Evolutionary conservation across 1,140 invertebrate genomes (phyloP), one percentile per base, ranked within the genome.

Genomic region (Bradysia coprophila): DNA sequence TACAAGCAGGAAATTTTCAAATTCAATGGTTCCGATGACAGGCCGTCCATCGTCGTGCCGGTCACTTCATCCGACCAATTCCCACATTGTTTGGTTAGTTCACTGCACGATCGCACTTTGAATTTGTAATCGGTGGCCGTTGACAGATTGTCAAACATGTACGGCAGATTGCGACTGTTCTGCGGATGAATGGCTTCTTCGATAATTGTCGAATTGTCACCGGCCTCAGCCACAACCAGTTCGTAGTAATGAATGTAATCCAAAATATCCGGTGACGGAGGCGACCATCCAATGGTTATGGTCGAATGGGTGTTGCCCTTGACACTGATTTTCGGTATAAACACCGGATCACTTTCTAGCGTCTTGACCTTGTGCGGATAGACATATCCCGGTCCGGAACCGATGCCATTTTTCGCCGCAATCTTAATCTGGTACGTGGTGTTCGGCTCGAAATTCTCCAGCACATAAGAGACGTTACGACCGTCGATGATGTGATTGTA

Each of bases 21-120:
- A n/a, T 43, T 28, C 16, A 20, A 13, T 15, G 56, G 55, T 21
- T 49, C 48, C 34, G 53, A 54, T 18, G 50, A 60, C 59, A 69
- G 68, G 43, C 81, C 82, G 58, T 87, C 84, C 61, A 84, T 70
- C 4, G 84, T 88, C 5, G 76, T 80, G 1, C 78, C 82, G 52
- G 80, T 76, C 33, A 82, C 76, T 46, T 72, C 65, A 16, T 69
- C 61, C 2, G 82, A 85, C 75, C 75, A 80, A 16, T 74, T 71
- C 4, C 81, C 79, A 57, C 83, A 88, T 34, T 67, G 61, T 40
- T 69, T 69, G 2, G 76, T 86, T 49, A 76, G 79, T 52, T 83
- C 76, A 45, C 73, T 84, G 54, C 82, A 88, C 9, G 81, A 80
- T 24, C 73, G 62, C 11, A 75, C 73, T 64, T 73, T 74, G 56